Conservation (phyloP, 2,797 vertebrate species). For the Dermochelys coriacea region DNA sequence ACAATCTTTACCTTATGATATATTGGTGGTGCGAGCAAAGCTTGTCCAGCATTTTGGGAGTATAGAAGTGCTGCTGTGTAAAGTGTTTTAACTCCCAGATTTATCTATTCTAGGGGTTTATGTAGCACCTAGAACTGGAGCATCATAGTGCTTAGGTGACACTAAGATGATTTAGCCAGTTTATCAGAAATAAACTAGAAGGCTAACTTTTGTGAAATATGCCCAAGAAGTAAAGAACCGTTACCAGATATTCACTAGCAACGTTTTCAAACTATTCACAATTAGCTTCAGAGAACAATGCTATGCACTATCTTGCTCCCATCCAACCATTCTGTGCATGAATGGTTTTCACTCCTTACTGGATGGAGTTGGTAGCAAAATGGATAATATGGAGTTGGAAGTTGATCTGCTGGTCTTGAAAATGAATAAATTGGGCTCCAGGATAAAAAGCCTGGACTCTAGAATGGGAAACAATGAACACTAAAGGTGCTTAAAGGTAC, state of each 20-base stretch:
- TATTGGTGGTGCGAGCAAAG: not conserved
- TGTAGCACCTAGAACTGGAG: not conserved
- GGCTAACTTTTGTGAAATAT: constrained; percentile 16
- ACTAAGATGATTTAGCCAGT: not conserved
- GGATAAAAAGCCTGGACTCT: constrained; percentile 3
- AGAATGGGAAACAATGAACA: constrained; percentile 16
- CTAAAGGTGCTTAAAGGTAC: constrained; percentile 22
- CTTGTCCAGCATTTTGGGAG: not conserved
- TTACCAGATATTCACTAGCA: constrained; percentile 43
- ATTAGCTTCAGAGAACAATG: constrained; percentile 32
- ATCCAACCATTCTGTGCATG: constrained; percentile 27
- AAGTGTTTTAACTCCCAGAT: not conserved
- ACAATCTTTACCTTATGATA: not conserved
- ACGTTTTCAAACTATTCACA: constrained; percentile 44
- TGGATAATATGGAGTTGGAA: constrained; percentile 44
- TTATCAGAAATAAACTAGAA: not conserved
- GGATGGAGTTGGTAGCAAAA: constrained; percentile 45
- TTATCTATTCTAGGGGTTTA: not conserved
- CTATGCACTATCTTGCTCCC: constrained; percentile 50
- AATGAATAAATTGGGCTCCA: not conserved
- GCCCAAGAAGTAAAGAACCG: not conserved
- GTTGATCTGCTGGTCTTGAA: constrained; percentile 17
- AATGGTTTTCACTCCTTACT: constrained; percentile 51
- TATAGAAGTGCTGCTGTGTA: not conserved
- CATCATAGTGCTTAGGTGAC: not conserved